These are phyloP conservation scores for Cheilinus undulatus DNA, from an alignment of 2,113 vertebrate genomes.

Conservation along the genomic window DNA sequence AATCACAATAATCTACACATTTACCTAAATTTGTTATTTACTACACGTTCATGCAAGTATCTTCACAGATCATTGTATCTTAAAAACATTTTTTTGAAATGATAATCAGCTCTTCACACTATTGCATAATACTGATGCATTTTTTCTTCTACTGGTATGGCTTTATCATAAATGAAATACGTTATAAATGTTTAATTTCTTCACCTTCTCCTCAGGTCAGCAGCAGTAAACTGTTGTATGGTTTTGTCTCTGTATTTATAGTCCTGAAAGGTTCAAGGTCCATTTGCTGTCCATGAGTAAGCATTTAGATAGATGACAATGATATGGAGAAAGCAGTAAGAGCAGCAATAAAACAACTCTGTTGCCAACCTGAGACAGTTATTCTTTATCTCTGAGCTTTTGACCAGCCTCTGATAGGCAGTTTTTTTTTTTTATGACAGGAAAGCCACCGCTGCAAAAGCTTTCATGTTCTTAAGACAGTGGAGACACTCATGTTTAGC, in stretches of 20 bases:
- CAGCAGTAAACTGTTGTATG: neutral
- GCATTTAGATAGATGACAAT: constrained; percentile 8
- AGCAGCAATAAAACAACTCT: constrained; percentile 17
- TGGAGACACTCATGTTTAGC: constrained; percentile 20
- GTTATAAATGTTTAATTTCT: neutral
- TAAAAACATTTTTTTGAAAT: too few species aligned
- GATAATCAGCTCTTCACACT: too few species aligned
- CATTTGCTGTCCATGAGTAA: constrained; percentile 5
- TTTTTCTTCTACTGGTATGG: too few species aligned
- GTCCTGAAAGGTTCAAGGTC: constrained; percentile 19
- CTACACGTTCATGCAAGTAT: too few species aligned
- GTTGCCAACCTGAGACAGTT: constrained; percentile 18
- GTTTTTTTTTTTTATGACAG: constrained; percentile 27
- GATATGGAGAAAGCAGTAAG: constrained; percentile 5
- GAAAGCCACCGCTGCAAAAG: constrained; percentile 34
- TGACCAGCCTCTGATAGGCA: constrained; percentile 15
- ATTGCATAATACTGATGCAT: too few species aligned
- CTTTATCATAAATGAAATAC: too few species aligned
- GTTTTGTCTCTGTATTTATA: neutral
- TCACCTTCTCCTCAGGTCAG: neutral
- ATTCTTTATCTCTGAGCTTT: constrained; percentile 39
- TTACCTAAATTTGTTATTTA: too few species aligned
- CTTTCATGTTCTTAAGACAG: constrained; percentile 23
- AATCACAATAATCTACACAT: too few species aligned
- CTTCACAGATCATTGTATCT: too few species aligned